Conservation (phyloP, 2,113 vertebrate species). For the Rattus rattus region DNA sequence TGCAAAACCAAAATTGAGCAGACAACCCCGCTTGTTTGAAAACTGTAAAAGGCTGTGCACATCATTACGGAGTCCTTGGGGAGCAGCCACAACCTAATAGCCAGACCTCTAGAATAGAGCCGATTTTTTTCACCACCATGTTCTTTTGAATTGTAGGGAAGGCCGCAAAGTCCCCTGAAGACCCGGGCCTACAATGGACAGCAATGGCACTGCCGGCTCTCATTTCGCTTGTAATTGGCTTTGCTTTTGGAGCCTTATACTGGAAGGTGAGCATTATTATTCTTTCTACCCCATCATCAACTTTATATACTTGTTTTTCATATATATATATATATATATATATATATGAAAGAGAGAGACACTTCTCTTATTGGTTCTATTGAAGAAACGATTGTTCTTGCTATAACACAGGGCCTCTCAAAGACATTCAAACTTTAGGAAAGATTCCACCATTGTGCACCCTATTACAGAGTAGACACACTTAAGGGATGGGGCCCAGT, state of each 20-base stretch:
- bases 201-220: conserved; percentile 86
- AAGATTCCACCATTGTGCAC: background rate
- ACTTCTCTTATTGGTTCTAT: background rate
- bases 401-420: background rate
- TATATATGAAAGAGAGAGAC: background rate
- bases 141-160: conserved; percentile 85
- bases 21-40: background rate
- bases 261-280: conserved; percentile 87
- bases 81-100: background rate
- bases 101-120: background rate
- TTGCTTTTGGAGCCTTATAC: conserved; percentile 88
- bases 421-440: conserved; percentile 17
- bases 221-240: conserved; percentile 87
- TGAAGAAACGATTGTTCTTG: background rate
- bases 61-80: conserved; percentile 11
- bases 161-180: conserved; percentile 75
- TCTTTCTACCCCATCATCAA: background rate
- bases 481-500: background rate
- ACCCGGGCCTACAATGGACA: conserved; percentile 84
- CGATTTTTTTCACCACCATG: background rate
- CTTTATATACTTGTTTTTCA: background rate
- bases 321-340: background rate
- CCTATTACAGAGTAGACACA: background rate
- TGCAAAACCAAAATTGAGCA: background rate
- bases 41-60: background rate